Conservation (phyloP, 2,113 vertebrate genomes). For the Cyanistes caeruleus region DNA sequence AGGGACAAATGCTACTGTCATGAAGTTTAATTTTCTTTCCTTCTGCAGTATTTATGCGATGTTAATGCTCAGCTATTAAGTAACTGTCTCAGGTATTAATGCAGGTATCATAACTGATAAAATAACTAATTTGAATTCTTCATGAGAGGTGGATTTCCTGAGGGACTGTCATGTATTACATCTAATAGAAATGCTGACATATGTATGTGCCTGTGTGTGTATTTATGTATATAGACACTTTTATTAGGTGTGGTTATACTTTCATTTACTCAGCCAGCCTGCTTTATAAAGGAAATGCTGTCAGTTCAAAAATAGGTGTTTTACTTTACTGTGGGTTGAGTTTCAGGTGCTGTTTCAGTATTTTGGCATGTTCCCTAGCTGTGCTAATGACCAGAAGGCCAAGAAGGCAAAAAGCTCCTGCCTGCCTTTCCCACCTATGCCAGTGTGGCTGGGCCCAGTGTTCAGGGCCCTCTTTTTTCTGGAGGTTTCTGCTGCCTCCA, state of each 20-base stretch:
- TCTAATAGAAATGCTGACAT: neutral
- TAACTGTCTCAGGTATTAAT: neutral
- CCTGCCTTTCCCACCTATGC: rapidly evolving
- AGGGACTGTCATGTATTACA: neutral
- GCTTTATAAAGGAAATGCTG: neutral
- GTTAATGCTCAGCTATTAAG: neutral
- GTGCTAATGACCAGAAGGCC: neutral
- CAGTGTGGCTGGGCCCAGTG: neutral
- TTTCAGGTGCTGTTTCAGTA: neutral
- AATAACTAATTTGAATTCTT: neutral
- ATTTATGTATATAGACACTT: neutral
- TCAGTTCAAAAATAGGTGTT: neutral
- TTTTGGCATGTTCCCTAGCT: neutral
- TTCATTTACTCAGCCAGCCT: neutral
- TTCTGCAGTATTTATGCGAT: neutral
- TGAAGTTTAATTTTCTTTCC: neutral
- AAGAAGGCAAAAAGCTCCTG: neutral
- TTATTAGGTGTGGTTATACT: rapidly evolving
- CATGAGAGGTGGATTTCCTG: neutral
- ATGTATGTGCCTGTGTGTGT: rapidly evolving
- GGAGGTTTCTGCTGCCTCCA: neutral
- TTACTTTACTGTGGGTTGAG: neutral
- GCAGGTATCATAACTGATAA: neutral
- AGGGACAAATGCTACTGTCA: neutral
- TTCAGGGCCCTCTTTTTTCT: neutral